Evolutionary conservation across 2,888 invertebrate genomes (phyloP).

Genomic region (Coleophora flavipennella): DNA sequence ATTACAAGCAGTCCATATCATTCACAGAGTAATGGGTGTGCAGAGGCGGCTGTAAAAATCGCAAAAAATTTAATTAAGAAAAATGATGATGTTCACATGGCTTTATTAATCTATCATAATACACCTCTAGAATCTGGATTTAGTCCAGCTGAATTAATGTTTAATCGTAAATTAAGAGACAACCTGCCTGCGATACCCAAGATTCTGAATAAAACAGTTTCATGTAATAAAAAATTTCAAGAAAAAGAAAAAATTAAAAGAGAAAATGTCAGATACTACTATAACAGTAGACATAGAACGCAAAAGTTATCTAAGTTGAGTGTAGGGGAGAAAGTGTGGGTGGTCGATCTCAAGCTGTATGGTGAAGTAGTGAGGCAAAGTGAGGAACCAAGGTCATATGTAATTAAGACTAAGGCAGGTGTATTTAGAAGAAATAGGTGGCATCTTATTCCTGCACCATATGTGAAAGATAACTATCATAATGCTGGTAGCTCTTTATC

Average conservation of each 20-base stretch:
- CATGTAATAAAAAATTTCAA: neutral
- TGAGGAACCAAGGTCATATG: too few species aligned
- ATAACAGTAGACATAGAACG: neutral
- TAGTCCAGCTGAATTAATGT: slow-evolving; percentile 5
- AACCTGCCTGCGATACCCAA: neutral
- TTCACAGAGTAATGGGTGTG: slow-evolving; percentile 6
- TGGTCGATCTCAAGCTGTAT: too few species aligned
- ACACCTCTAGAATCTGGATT: slow-evolving; percentile 3
- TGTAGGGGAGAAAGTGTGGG: too few species aligned
- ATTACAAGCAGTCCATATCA: slow-evolving; percentile 9
- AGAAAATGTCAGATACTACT: neutral
- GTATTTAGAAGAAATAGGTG: too few species aligned
- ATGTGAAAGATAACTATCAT: too few species aligned
- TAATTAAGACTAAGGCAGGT: too few species aligned
- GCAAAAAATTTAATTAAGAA: slow-evolving; percentile 2
- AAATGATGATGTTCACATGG: slow-evolving; percentile 4
- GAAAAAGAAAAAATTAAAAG: neutral
- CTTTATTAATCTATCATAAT: slow-evolving; percentile 6
- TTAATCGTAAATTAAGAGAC: neutral
- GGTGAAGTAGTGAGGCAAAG: too few species aligned
- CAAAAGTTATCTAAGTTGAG: neutral
- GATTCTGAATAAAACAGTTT: neutral
- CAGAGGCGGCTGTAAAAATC: slow-evolving; percentile 6
- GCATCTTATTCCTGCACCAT: too few species aligned
- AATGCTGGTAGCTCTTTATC: too few species aligned